phyloP scores from a whole-genome alignment of 2,888 invertebrate genomes.

The Cylloceria caligata region DNA sequence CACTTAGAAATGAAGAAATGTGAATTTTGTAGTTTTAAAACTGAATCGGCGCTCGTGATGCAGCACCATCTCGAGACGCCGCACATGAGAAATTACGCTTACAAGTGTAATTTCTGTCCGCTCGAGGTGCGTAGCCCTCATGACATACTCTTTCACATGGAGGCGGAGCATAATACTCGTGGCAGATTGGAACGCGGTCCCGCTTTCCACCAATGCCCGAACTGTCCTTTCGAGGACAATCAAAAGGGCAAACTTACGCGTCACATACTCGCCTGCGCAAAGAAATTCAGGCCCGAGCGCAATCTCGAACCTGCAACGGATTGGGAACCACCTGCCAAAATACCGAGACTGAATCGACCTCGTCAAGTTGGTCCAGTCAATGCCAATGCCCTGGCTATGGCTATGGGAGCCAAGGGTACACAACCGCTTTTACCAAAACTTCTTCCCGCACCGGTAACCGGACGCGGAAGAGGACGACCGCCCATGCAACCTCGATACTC shows the following conservation, averaged over 20 bases:
- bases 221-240: slow-evolving; percentile 97
- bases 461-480: slow-evolving; percentile 84
- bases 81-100: slow-evolving; percentile 94
- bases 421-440: slow-evolving; percentile 85
- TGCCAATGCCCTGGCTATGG: slow-evolving; percentile 81
- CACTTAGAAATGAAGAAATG: slow-evolving; percentile 92
- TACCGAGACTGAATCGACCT: slow-evolving; percentile 89
- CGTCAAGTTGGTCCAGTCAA: slow-evolving; percentile 79
- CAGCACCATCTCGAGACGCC: slow-evolving; percentile 95
- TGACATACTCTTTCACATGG: slow-evolving; percentile 96
- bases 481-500: slow-evolving; percentile 83
- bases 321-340: slow-evolving; percentile 97
- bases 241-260: slow-evolving; percentile 95
- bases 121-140: slow-evolving; percentile 93
- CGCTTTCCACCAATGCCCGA: slow-evolving; percentile 95
- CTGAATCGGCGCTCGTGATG: slow-evolving; percentile 93
- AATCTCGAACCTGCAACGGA: slow-evolving; percentile 95
- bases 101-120: slow-evolving; percentile 94
- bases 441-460: slow-evolving; percentile 83
- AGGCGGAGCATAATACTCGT: slow-evolving; percentile 93
- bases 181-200: slow-evolving; percentile 94
- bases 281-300: slow-evolving; percentile 94
- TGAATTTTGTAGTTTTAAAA: slow-evolving; percentile 95
- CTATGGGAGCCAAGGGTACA: slow-evolving; percentile 80
- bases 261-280: slow-evolving; percentile 94